Conservation (phyloP, 30 jellyfish, hydroid and myxozoan species). For the Hydractinia symbiolongicarpus region DNA sequence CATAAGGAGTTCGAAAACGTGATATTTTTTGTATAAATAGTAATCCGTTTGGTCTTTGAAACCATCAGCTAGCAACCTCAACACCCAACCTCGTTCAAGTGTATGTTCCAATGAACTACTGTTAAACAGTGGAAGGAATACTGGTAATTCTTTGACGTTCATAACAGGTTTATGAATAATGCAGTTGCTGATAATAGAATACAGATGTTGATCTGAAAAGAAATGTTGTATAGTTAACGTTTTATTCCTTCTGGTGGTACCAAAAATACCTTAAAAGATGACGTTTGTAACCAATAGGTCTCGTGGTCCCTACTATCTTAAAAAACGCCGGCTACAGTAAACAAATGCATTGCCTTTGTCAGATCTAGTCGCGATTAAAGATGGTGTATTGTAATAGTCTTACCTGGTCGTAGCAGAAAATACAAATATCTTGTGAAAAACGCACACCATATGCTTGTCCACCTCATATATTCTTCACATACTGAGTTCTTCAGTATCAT, state of each 20-base stretch:
- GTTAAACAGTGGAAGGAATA: conserved; percentile 50
- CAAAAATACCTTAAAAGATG: not conserved
- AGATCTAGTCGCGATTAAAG: not conserved
- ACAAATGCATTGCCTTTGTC: not conserved
- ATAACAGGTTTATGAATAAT: conserved; percentile 50
- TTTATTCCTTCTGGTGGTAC: not conserved
- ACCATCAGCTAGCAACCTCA: conserved; percentile 58
- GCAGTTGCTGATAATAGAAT: conserved; percentile 49
- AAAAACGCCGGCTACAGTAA: not conserved
- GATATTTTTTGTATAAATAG: conserved; percentile 61
- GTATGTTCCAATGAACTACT: conserved; percentile 34
- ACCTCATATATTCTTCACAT: conserved; percentile 40
- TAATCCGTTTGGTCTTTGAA: conserved; percentile 47
- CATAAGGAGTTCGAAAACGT: conserved; percentile 55
- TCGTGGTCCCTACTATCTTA: no score
- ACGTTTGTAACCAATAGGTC: no score
- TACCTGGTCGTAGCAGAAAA: conserved; percentile 64
- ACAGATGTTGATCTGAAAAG: conserved; percentile 61
- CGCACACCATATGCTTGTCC: conserved; percentile 44
- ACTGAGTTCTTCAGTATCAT: conserved; percentile 49
- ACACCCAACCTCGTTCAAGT: conserved; percentile 57
- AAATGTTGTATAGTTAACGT: not conserved
- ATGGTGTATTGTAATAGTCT: not conserved
- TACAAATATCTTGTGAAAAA: conserved; percentile 49
- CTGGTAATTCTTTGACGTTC: conserved; percentile 46